Conservation (phyloP, 2,888 invertebrate species). For the Oligia strigilis region DNA sequence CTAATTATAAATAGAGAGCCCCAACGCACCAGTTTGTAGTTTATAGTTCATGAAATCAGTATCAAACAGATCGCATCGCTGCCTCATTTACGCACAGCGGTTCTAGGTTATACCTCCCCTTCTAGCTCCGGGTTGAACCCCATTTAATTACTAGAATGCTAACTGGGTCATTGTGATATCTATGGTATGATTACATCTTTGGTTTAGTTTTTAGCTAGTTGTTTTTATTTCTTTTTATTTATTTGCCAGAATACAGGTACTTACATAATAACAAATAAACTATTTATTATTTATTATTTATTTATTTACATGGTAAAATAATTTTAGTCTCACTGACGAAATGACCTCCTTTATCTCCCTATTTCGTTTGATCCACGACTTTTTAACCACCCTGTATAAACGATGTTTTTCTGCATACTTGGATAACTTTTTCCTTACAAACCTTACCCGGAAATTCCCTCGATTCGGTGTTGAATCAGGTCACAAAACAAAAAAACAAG, state of each 20-base stretch:
- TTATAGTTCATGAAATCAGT: slow-evolving; percentile 26
- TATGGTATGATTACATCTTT: not conserved
- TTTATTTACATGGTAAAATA: too few species aligned
- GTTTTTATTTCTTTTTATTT: not conserved
- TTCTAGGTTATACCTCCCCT: slow-evolving; percentile 23
- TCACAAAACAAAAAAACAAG: slow-evolving; percentile 3
- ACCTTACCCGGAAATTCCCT: not conserved
- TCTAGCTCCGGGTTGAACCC: not conserved
- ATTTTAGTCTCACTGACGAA: too few species aligned
- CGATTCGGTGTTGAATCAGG: not conserved
- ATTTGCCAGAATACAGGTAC: too few species aligned
- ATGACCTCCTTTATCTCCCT: too few species aligned
- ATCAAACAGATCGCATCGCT: slow-evolving; percentile 23
- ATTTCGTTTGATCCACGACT: too few species aligned
- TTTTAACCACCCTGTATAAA: not conserved
- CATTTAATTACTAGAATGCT: slow-evolving; percentile 13
- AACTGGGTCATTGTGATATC: not conserved
- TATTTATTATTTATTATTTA: too few species aligned
- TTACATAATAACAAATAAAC: too few species aligned
- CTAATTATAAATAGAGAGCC: not conserved
- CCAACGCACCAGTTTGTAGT: not conserved
- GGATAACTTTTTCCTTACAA: not conserved
- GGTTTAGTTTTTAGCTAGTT: not conserved
- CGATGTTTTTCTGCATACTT: not conserved
- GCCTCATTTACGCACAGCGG: slow-evolving; percentile 9